phyloP scores from a whole-genome alignment of 1,140 invertebrate species.

The Penaeus chinensis region DNA sequence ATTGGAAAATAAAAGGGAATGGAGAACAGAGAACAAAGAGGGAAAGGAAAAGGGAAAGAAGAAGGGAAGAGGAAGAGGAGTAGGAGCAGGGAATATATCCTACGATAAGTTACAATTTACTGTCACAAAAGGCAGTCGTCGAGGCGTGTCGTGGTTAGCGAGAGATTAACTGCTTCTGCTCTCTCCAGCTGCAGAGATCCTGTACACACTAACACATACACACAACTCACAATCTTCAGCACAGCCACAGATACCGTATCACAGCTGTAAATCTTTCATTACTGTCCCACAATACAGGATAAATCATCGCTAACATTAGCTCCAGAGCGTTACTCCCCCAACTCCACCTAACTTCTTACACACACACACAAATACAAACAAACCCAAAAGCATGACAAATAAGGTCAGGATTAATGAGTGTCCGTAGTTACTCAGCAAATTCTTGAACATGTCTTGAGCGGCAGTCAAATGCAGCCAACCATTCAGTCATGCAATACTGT shows the following conservation, averaged over 20 bases:
- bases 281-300: no score
- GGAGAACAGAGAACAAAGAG: conserved; percentile 1
- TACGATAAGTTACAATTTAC: neutral
- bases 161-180: no score
- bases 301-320: no score
- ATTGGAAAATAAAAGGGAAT: neutral
- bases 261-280: no score
- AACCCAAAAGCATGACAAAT: conserved; percentile 40
- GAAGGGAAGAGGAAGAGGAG: conserved; percentile 11
- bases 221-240: neutral
- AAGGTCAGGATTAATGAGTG: conserved; percentile 49
- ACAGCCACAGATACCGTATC: no score
- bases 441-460: conserved; percentile 27
- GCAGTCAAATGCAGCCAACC: neutral
- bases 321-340: neutral
- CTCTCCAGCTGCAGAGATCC: no score
- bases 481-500: conserved; percentile 3
- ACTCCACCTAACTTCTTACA: neutral
- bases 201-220: neutral
- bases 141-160: no score
- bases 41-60: neutral
- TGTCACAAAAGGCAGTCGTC: no score
- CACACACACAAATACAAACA: conserved; percentile 39
- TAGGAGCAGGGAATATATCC: conserved; percentile 3
- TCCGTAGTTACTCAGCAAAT: conserved; percentile 47